Evolutionary conservation across 1,140 invertebrate species (phyloP).

Genomic region (Euwallacea fornicatus): DNA sequence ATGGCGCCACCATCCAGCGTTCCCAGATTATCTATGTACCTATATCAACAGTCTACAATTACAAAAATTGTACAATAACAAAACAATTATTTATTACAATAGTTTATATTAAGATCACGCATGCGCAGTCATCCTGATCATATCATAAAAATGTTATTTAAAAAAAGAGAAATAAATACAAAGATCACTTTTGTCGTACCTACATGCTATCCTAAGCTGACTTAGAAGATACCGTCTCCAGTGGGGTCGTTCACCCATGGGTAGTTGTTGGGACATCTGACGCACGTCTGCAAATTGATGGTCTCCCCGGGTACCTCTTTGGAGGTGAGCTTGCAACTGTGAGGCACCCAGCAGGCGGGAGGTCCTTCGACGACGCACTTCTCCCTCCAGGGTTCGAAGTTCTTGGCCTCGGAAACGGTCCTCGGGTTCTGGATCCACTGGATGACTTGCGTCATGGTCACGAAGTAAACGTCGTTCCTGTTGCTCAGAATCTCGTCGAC

Average conservation of each 20-base stretch:
- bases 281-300: conserved; percentile 89
- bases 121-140: conserved; percentile 29
- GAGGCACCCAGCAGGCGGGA: conserved; percentile 83
- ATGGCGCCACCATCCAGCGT: neutral
- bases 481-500: conserved; percentile 87
- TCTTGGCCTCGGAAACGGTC: conserved; percentile 81
- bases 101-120: conserved; percentile 45
- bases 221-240: conserved; percentile 74
- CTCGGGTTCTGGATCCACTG: conserved; percentile 95
- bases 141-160: conserved; percentile 39
- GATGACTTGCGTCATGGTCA: conserved; percentile 96
- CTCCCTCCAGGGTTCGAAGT: conserved; percentile 92
- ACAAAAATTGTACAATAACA: conserved; percentile 43
- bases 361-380: conserved; percentile 81
- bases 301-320: conserved; percentile 92
- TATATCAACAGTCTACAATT: conserved; percentile 47
- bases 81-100: conserved; percentile 43
- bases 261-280: conserved; percentile 91
- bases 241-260: conserved; percentile 93
- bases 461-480: conserved; percentile 93
- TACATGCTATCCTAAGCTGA: conserved; percentile 21
- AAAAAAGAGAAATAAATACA: conserved; percentile 48
- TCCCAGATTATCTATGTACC: conserved; percentile 13
- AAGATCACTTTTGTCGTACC: conserved; percentile 44
- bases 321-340: conserved; percentile 86